Base-by-base conservation (phyloP, 2,888 invertebrate species). In the Aromia moschata region DNA sequence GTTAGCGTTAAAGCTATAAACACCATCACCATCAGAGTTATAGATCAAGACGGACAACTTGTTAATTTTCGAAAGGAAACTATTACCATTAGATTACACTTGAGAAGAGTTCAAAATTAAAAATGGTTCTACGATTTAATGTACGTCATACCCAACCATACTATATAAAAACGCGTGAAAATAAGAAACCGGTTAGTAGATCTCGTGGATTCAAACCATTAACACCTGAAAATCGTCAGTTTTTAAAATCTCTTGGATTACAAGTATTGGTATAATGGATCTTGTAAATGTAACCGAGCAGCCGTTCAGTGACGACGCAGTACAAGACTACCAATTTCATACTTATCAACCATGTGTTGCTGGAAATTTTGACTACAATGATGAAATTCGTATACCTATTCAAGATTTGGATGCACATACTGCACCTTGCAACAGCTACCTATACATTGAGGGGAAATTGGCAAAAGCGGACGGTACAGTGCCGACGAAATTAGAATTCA, bases 331-430 rank as follows among this genome's bases (percentile, higher is more conserved):
- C 55, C 67, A 74, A 53, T 64, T 68, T 56, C 74, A 70, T 47
- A 65, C 63, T 11, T 72, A 74, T 64, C 65, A 67, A 59, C 71
- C 73, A 47, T 73, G 72, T 60, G 57, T 68, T 41, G 53, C 64
- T n/a, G 55, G 62, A 17, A 59, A 59, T 45, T 66, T 62, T 52
- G 66, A 74, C 53, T 69, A 71, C 41, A 77, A 71, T 61, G 75
- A 75, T 74, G 72, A 75, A 68, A 73, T 75, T 18, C 57, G 73
- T n/a, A 74, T 76, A 38, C 68, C 71, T 11, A 69, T 75, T 37
- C 69, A 74, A 65, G 69, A 73, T 36, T 65, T 68, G 43, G 73
- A 76, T 59, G 51, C 70, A 16, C 71, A 70, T 60, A 68, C 72
- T 1, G 49, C 72, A 58, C 74, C 72, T 12, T 69, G 65, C 16